Conservation (phyloP, 2,113 vertebrate genomes). For the Nesogale talazaci region DNA sequence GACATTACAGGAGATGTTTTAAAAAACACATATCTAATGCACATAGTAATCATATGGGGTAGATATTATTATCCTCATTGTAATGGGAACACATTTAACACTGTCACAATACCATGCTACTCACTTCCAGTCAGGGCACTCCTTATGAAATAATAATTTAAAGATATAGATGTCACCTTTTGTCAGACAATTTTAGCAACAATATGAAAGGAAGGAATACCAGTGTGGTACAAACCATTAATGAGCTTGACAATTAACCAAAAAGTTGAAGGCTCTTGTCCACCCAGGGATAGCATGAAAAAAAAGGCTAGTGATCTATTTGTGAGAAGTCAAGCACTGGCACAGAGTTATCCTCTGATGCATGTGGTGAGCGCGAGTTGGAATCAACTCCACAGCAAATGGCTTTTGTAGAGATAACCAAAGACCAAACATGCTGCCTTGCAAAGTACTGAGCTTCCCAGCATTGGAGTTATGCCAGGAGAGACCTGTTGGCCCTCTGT, state of each 20-base stretch:
- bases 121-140: neutral
- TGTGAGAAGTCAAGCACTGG: neutral
- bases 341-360: neutral
- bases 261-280: neutral
- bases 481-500: neutral
- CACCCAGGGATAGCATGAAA: neutral
- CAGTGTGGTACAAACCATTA: neutral
- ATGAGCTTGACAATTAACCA: neutral
- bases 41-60: neutral
- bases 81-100: neutral
- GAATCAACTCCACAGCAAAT: neutral
- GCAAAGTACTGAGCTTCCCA: neutral
- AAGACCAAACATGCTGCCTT: neutral
- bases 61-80: constrained; percentile 25
- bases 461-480: neutral
- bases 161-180: neutral
- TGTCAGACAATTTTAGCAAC: neutral
- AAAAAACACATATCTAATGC: neutral
- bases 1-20: neutral
- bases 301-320: neutral
- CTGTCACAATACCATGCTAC: neutral
- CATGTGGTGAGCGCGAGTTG: neutral
- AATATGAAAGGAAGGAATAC: neutral
- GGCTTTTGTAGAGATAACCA: neutral
- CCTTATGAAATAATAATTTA: neutral